Percentiles rank a stretch among this genome's conserved stretches.
phyloP scores from a whole-genome alignment of 2,797 vertebrate genomes.

The Enteromius trimaculatus region DNA sequence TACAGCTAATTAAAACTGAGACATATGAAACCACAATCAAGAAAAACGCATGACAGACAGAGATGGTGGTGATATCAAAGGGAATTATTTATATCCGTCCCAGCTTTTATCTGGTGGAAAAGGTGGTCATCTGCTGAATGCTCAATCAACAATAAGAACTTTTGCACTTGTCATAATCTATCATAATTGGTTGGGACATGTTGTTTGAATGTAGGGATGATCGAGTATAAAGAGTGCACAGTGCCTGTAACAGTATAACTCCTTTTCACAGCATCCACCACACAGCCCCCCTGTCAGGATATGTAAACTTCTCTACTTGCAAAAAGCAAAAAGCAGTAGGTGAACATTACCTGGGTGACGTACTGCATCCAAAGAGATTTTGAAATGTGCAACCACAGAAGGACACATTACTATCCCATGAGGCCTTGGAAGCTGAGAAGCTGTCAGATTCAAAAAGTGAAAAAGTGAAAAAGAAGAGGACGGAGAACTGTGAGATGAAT shows the following conservation, averaged over 20 bases:
- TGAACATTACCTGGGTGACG: slow-evolving; percentile 3
- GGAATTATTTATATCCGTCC: slow-evolving; percentile 61
- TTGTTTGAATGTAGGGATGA: neutral
- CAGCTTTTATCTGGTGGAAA: slow-evolving; percentile 60
- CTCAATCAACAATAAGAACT: slow-evolving; percentile 37
- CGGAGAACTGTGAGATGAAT: neutral
- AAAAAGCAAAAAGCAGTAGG: neutral
- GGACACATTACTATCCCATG: neutral
- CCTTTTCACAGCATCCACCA: neutral
- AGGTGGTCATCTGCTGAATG: slow-evolving; percentile 56
- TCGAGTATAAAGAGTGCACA: neutral
- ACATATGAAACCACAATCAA: slow-evolving; percentile 46
- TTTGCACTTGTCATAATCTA: slow-evolving; percentile 17
- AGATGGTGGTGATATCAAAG: slow-evolving; percentile 55
- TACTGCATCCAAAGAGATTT: neutral
- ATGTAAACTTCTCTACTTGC: neutral
- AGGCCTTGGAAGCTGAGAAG: slow-evolving; percentile 1
- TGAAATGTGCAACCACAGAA: neutral
- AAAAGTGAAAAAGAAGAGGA: neutral
- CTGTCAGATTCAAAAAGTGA: neutral
- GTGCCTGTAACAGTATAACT: neutral
- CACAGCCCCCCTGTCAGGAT: neutral
- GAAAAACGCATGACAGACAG: slow-evolving; percentile 39
- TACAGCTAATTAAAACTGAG: slow-evolving; percentile 28
- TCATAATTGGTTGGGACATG: slow-evolving; percentile 1